Conservation (phyloP, 1,140 invertebrate genomes). For the Atta colombica region DNA sequence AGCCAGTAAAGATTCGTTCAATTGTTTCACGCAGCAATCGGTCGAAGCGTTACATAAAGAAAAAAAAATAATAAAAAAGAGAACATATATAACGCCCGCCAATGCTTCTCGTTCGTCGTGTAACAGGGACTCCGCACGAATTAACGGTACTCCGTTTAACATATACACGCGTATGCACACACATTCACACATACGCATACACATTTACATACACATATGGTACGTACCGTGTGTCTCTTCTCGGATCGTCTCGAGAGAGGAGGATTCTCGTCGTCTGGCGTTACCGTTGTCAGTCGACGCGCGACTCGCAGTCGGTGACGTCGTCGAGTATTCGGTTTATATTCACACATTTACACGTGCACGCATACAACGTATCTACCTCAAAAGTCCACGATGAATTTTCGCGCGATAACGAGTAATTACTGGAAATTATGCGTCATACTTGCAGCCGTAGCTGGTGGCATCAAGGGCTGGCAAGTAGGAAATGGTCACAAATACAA, state of each 20-base stretch:
- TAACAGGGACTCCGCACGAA: conserved; percentile 77
- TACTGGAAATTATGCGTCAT: conserved; percentile 73
- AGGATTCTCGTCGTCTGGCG: conserved; percentile 39
- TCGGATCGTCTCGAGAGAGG: conserved; percentile 17
- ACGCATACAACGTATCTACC: conserved; percentile 4
- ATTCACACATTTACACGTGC: neutral
- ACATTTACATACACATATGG: no score
- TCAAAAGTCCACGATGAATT: neutral
- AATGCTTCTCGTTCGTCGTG: conserved; percentile 57
- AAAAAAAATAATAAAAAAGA: neutral
- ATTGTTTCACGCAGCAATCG: conserved; percentile 1
- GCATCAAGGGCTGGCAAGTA: conserved; percentile 79
- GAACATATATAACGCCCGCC: neutral
- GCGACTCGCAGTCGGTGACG: conserved; percentile 78
- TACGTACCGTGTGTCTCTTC: conserved; percentile 8
- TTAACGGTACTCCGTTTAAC: conserved; percentile 78
- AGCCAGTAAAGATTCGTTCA: neutral
- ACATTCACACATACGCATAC: neutral
- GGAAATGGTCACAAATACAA: conserved; percentile 83
- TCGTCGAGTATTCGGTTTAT: conserved; percentile 46
- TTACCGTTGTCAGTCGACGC: conserved; percentile 78
- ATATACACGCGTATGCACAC: neutral
- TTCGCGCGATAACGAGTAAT: conserved; percentile 33
- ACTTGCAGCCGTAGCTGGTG: conserved; percentile 81
- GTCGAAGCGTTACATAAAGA: neutral